Evolutionary conservation across 2,113 vertebrate genomes (phyloP).

Genomic region (Erinaceus europaeus): DNA sequence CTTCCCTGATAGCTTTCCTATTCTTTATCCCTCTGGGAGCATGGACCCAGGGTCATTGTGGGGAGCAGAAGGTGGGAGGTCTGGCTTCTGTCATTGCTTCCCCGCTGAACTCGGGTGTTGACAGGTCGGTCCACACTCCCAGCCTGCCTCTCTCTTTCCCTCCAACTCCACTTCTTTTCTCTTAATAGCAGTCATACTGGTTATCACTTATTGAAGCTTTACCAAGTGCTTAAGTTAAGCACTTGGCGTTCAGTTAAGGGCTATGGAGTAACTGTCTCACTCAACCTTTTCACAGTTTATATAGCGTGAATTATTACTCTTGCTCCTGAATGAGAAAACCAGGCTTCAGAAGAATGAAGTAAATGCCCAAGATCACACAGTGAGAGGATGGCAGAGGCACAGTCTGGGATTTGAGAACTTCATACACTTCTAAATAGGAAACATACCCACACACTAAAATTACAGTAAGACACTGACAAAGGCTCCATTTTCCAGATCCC

Average conservation of each 20-base stretch:
- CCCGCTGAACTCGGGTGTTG: no score
- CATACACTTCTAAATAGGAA: neutral
- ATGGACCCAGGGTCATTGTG: no score
- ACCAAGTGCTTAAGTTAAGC: rapidly evolving
- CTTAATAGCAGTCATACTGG: neutral
- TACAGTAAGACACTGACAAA: neutral
- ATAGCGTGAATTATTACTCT: neutral
- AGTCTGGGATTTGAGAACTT: neutral
- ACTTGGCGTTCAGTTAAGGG: neutral
- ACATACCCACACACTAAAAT: neutral
- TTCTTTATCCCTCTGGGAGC: no score
- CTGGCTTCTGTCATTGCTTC: no score
- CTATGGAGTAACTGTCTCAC: neutral
- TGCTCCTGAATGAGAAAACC: neutral
- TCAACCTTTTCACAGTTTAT: neutral
- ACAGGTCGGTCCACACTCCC: no score
- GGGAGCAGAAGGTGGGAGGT: no score
- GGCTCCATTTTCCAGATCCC: neutral
- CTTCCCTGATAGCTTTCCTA: no score
- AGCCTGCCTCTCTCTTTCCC: no score
- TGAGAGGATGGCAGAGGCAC: neutral
- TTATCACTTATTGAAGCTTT: neutral
- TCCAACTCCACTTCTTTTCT: no score
- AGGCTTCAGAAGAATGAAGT: neutral
- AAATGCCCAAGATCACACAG: neutral